Conservation (phyloP, 2,888 invertebrate species). For the Adelognathus sp. region DNA sequence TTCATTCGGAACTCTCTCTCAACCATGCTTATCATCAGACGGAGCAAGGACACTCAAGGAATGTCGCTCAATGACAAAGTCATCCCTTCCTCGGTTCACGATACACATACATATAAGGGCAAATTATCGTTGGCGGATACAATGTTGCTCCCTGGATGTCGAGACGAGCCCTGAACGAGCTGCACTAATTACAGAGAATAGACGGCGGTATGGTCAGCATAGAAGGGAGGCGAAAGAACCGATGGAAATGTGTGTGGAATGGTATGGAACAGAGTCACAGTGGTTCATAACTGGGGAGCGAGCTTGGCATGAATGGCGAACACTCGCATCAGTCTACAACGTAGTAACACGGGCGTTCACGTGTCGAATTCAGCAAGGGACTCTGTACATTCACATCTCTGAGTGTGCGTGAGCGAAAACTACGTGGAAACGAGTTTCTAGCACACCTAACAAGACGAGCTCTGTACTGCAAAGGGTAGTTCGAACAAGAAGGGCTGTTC, state of each 20-base stretch:
- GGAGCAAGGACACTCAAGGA: neutral
- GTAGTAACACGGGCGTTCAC: slow-evolving; percentile 43
- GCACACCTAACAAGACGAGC: neutral
- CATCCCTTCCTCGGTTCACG: neutral
- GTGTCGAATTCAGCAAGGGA: slow-evolving; percentile 39
- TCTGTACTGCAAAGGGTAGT: neutral
- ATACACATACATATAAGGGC: neutral
- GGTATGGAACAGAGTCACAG: neutral
- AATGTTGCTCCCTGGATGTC: neutral
- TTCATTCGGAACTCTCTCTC: slow-evolving; percentile 15
- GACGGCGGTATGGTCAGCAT: slow-evolving; percentile 3
- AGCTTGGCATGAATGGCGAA: neutral
- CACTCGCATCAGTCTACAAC: slow-evolving; percentile 53
- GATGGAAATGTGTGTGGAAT: neutral
- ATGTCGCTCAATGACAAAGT: neutral
- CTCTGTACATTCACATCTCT: neutral
- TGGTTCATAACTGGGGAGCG: slow-evolving; percentile 8
- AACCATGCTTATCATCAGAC: slow-evolving; percentile 5
- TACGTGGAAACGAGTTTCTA: slow-evolving; percentile 5
- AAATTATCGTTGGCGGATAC: neutral
- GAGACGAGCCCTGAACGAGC: neutral
- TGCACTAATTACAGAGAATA: slow-evolving; percentile 31
- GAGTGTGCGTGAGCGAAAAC: slow-evolving; percentile 14
- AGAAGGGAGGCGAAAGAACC: slow-evolving; percentile 15
- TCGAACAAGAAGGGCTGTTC: neutral